Base-by-base conservation (phyloP, 2,888 invertebrate species). In the Iselma pallidipennis region DNA sequence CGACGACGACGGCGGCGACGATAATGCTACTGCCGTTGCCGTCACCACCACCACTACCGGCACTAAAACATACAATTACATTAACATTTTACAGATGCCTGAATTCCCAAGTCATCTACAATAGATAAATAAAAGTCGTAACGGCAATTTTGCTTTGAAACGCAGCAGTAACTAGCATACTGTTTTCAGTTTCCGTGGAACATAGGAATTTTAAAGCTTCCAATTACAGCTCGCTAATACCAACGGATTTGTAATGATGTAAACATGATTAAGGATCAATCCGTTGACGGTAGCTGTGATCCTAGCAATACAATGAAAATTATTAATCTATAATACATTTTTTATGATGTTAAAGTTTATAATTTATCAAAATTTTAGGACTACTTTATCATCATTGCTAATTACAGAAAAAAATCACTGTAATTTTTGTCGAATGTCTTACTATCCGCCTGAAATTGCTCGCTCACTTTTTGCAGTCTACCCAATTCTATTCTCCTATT, bases 251-350 rank as follows among this genome's bases (percentile, higher is more conserved):
- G 63, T 61, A 66, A 66, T 61, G 65, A 64, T 66, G 66, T 65
- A 66, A 69, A 69, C 69, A 69, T 67, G 62, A 66, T 69, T 66
- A 67, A 64, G 61, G 58, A 31, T 31, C 31, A 31, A 31, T 33
- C 61, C 55, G 56, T 49, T 58, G 45, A 54, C 26, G 45, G 12
- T 58, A 16, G 0, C 9, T 37, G 0, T 16, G 9, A 1, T n/a
- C n/a, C n/a, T n/a, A n/a, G n/a, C n/a, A n/a, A 12, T 26, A 16
- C 37, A 26, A 10, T 29, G 19, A 37, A 21, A 57, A 51, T 29
- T 33, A 37, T n/a, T n/a, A n/a, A n/a, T n/a, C n/a, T n/a, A n/a
- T n/a, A n/a, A n/a, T n/a, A n/a, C n/a, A n/a, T n/a, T n/a, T n/a
- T n/a, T n/a, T n/a, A n/a, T n/a, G n/a, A n/a, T n/a, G n/a, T n/a